Evolutionary conservation across 1,140 invertebrate species (phyloP).

Genomic region (Kradibia gibbosae): DNA sequence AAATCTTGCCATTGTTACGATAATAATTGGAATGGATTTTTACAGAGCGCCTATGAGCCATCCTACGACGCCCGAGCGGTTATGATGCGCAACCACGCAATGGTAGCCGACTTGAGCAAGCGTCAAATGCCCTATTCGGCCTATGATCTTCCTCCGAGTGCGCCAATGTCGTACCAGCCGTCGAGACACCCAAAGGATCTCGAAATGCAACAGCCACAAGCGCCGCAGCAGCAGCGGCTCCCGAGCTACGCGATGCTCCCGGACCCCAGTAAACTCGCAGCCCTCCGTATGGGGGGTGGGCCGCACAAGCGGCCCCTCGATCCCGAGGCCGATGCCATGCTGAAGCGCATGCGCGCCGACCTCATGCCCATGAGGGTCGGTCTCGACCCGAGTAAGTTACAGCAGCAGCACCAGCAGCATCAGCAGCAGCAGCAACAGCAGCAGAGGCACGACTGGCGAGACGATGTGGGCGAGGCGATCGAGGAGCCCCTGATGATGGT

Average conservation of each 20-base stretch:
- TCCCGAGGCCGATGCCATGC: constrained; percentile 57
- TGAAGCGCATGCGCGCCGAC: constrained; percentile 66
- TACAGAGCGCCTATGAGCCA: constrained; percentile 31
- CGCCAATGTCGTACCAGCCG: constrained; percentile 57
- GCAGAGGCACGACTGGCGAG: constrained; percentile 60
- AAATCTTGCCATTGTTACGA: too few relatives aligned
- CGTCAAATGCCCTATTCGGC: constrained; percentile 62
- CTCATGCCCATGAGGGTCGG: constrained; percentile 60
- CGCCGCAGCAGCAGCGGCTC: constrained; percentile 65
- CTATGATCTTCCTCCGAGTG: constrained; percentile 61
- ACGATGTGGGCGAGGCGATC: constrained; percentile 78
- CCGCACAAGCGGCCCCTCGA: constrained; percentile 65
- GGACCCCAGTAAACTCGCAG: constrained; percentile 67
- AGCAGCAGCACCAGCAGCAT: constrained; percentile 56
- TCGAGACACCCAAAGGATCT: constrained; percentile 34
- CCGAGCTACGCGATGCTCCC: constrained; percentile 68
- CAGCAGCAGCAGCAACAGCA: constrained; percentile 56
- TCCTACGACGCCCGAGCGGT: constrained; percentile 60
- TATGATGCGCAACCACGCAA: constrained; percentile 67
- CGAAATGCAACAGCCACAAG: constrained; percentile 61
- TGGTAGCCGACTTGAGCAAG: constrained; percentile 69
- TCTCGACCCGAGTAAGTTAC: constrained; percentile 56
- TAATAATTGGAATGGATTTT: too few relatives aligned
- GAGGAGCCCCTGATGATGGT: constrained; percentile 84
- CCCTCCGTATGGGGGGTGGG: constrained; percentile 61